These are phyloP conservation scores for Salticus scenicus DNA, from an alignment of 2,888 invertebrate species.

Conservation along the genomic window DNA sequence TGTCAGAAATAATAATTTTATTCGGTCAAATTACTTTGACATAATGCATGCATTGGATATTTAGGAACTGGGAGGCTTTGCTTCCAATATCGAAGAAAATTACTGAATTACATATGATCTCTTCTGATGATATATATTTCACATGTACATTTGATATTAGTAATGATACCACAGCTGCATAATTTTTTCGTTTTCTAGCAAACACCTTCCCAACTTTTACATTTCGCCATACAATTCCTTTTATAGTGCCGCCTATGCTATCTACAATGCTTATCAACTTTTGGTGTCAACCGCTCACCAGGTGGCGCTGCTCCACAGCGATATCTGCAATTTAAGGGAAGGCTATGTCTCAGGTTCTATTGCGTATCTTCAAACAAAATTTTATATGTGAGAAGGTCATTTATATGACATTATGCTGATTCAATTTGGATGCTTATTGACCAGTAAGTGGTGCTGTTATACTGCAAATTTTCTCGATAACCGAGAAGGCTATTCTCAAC, in stretches of 20 bases:
- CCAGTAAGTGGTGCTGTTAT: no score
- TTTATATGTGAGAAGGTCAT: no score
- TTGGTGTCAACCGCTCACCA: no score
- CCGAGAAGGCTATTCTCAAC: no score
- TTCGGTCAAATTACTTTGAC: not conserved
- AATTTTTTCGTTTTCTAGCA: not conserved
- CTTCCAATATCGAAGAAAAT: not conserved
- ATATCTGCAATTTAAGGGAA: no score
- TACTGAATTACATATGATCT: not conserved
- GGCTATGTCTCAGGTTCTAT: no score
- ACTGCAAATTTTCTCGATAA: no score
- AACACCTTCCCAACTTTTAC: constrained; percentile 1
- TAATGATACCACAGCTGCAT: not conserved
- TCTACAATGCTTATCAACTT: constrained; percentile 23
- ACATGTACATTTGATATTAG: not conserved
- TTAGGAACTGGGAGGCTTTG: not conserved
- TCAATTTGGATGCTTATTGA: no score
- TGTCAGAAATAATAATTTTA: constrained; percentile 4
- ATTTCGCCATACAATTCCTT: not conserved
- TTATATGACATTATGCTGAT: no score
- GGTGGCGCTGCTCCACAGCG: no score
- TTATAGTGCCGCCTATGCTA: constrained; percentile 11
- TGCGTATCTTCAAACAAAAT: no score
- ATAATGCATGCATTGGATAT: not conserved
- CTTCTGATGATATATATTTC: not conserved